These are phyloP conservation scores for Leptonema lineaticorne DNA, from an alignment of 1,140 invertebrate species.

Conservation along the genomic window DNA sequence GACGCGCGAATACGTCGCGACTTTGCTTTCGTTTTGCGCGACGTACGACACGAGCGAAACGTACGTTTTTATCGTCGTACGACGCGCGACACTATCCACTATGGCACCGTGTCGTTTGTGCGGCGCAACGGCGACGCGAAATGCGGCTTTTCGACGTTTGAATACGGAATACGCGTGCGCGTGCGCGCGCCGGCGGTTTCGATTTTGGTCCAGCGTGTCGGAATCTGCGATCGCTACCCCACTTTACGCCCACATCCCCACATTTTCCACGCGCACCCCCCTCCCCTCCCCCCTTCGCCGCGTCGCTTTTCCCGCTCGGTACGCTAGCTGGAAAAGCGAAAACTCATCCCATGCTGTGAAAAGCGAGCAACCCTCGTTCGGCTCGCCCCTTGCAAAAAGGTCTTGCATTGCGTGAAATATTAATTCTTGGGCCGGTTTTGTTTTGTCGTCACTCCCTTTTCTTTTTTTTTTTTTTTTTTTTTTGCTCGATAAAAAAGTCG, in stretches of 20 bases:
- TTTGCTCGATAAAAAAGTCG: too few relatives aligned
- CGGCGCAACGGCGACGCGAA: constrained; percentile 44
- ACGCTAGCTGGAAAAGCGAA: too few relatives aligned
- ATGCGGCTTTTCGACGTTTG: not conserved
- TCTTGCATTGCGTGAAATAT: constrained; percentile 23
- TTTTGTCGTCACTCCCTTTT: not conserved
- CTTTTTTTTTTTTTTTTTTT: not conserved
- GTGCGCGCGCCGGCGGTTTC: constrained; percentile 55
- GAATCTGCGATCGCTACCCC: constrained; percentile 50
- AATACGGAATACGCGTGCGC: too few relatives aligned
- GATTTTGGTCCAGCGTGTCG: constrained; percentile 59
- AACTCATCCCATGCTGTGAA: too few relatives aligned
- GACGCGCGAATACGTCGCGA: not conserved
- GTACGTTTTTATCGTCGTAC: not conserved
- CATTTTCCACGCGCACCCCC: not conserved
- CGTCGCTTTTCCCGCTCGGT: too few relatives aligned
- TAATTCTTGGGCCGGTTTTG: constrained; percentile 7
- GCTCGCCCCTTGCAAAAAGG: constrained; percentile 8
- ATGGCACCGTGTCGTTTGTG: too few relatives aligned
- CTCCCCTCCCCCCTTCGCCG: not conserved
- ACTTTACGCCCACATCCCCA: not conserved
- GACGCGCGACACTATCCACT: too few relatives aligned
- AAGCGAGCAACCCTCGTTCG: not conserved
- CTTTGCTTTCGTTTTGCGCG: too few relatives aligned
- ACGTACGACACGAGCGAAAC: not conserved